A percentile compares a stretch with the other conserved stretches of the same genome.
phyloP scores from a whole-genome alignment of 92 coral and sea anemone genomes.

The Epizoanthus rinbou region DNA sequence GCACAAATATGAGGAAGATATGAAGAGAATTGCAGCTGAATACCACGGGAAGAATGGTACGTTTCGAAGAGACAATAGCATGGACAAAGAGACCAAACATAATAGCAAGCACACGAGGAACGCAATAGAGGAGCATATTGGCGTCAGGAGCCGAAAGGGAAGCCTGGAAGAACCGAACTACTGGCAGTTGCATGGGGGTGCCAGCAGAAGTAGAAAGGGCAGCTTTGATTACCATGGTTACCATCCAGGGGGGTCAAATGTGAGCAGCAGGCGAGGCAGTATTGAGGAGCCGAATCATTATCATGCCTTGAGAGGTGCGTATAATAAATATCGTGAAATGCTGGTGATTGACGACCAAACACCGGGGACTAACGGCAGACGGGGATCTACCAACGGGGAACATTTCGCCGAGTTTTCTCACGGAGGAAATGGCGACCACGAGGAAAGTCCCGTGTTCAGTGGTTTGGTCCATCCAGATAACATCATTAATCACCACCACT shows the following conservation, averaged over 20 bases:
- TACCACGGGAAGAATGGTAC: neutral
- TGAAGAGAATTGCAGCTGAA: neutral
- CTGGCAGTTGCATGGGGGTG: conserved; percentile 1
- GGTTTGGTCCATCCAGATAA: conserved; percentile 82
- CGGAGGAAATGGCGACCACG: neutral
- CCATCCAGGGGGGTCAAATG: conserved; percentile 39
- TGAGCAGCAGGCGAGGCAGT: conserved; percentile 46
- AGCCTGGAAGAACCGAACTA: conserved; percentile 37
- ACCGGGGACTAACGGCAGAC: conserved; percentile 3
- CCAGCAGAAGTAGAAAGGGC: conserved; percentile 40
- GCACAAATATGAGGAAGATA: neutral
- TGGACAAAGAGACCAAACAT: conserved; percentile 25
- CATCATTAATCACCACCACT: conserved; percentile 81
- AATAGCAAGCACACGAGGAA: neutral
- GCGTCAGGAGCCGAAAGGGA: conserved; percentile 33
- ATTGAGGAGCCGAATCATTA: conserved; percentile 19
- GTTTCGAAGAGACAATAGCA: conserved; percentile 44
- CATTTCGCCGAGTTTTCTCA: conserved; percentile 21
- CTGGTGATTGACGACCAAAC: neutral
- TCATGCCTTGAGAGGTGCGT: conserved; percentile 14
- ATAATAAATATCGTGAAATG: conserved; percentile 21
- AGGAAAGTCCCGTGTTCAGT: conserved; percentile 48
- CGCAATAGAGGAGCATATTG: neutral
- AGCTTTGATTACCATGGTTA: conserved; percentile 42
- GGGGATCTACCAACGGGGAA: conserved; percentile 23